Evolutionary conservation across 2,113 vertebrate species (phyloP), one percentile per base, ranked within the genome.

Genomic region (Gasterosteus aculeatus): DNA sequence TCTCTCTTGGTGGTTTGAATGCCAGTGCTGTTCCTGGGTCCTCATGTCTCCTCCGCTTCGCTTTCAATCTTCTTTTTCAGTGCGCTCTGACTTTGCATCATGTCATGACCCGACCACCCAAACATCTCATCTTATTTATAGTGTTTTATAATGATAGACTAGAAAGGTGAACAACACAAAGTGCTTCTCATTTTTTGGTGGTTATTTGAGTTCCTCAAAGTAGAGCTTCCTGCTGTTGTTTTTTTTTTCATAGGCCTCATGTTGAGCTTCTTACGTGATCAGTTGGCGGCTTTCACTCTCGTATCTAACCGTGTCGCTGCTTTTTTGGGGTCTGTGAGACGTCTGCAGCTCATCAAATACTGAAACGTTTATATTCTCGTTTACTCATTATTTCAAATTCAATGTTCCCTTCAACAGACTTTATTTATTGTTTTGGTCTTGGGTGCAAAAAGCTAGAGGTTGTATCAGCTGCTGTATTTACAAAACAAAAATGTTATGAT

Each of bases 1-100:
- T 38, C 3, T 39, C 5, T 16, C 7, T 29, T 16, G 49, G 58
- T 51, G 16, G 63, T 60, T 19, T 39, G 51, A 22, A 33, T 80
- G 75, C 42, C 70, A 49, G 64, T 14, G 66, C 42, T 67, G 54
- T 63, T 73, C 31, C 80, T 65, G 67, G 42, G 38, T 59, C 62
- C 49, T 56, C 7, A 12, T 59, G 44, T 62, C 26, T 1, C 4
- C 56, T 56, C 65, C n/a, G 53, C 59, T 62, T 79, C 64, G 16
- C 49, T 81, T 67, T 22, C 2, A 2, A 2, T 56, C 3, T 47
- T 56, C 58, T 33, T 31, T 26, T 33, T 73, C 10, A 53, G 39
- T 56, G 26, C 4, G 0, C 46, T 46, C 63, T 75, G 58, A 72
- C 49, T 51, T 74, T 10, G 29, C 71, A 1, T 22, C n/a, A 35